Evolutionary conservation across 2,888 invertebrate genomes (phyloP).

Genomic region (Aleiodes testaceus): DNA sequence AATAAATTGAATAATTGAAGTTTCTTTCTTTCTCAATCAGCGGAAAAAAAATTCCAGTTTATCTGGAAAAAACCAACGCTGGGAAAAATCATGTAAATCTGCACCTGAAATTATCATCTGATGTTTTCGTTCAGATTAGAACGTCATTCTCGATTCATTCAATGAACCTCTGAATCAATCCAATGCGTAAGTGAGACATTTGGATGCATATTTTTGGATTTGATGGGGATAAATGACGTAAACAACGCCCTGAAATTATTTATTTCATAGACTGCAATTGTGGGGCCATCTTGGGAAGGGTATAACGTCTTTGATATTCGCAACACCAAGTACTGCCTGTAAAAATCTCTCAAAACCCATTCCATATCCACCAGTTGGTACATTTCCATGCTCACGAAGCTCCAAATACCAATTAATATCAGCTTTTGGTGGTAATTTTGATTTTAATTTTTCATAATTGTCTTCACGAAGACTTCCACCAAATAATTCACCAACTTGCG

Average conservation of each 20-base stretch:
- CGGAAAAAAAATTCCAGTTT: not conserved
- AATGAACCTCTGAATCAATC: not conserved
- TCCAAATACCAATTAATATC: constrained; percentile 91
- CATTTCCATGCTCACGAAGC: constrained; percentile 89
- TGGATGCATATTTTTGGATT: not conserved
- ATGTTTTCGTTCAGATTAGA: not conserved
- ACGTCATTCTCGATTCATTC: constrained; percentile 1
- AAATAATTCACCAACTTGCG: constrained; percentile 92
- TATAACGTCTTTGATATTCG: constrained; percentile 94
- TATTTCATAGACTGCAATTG: constrained; percentile 78
- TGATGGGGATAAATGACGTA: constrained; percentile 52
- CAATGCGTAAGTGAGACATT: constrained; percentile 9
- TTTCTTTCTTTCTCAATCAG: not conserved
- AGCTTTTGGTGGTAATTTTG: constrained; percentile 77
- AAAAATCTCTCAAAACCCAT: constrained; percentile 95
- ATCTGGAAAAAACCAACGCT: constrained; percentile 23
- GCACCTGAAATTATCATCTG: constrained; percentile 55
- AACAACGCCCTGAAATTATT: constrained; percentile 60
- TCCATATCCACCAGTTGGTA: constrained; percentile 96
- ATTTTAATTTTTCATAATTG: constrained; percentile 78
- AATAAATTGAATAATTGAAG: not conserved
- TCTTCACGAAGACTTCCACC: constrained; percentile 97
- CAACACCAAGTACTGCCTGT: constrained; percentile 85
- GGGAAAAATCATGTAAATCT: constrained; percentile 10
- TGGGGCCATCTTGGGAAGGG: constrained; percentile 97